Base-by-base conservation (phyloP, 92 coral and sea anemone genomes). In the Epizoanthus fatuus region DNA sequence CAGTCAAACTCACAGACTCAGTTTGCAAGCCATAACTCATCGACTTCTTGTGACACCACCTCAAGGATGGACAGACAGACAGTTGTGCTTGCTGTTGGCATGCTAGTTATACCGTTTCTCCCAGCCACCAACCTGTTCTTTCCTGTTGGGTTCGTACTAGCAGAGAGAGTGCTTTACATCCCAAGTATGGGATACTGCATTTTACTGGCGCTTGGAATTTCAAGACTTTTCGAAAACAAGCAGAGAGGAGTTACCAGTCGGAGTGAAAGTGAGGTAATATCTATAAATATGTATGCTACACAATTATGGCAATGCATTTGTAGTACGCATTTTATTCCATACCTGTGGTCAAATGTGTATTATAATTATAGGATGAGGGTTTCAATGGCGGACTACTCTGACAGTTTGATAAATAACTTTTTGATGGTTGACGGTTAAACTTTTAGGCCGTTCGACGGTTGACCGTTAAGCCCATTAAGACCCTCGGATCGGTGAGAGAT, bases 141-240 rank as follows among this genome's bases (percentile, higher is more conserved):
- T 40, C 90, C 98, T 1, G 98, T 94, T 25, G 98, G 98, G 5
- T 94, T 94, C 74, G 98, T 94, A 0, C 51, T 94, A 25, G 98
- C 98, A 5, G 98, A 94, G 72, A 83, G 98, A 51, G 56, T 94
- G 25, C 86, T 94, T 52, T 94, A 94, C 84, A 79, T 94, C 13
- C 98, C 98, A 11, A 94, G 95, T 66, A 89, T 94, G 93, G 98
- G 98, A 0, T 74, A 81, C 63, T 89, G 95, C 72, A 40, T 89
- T 53, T 75, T 94, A 1, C 68, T 77, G 63, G 72, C 98, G 11
- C 77, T 91, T 67, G 98, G 98, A 29, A 79, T 94, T n/a, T 76
- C 73, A 71, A 63, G 78, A 16, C 68, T 81, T 38, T 94, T 91
- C 63, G 69, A 66, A 54, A 57, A 5, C 65, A 59, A 65, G 4